Base-by-base conservation (phyloP, 92 coral and sea anemone genomes). In the Isaurus tuberculatus region DNA sequence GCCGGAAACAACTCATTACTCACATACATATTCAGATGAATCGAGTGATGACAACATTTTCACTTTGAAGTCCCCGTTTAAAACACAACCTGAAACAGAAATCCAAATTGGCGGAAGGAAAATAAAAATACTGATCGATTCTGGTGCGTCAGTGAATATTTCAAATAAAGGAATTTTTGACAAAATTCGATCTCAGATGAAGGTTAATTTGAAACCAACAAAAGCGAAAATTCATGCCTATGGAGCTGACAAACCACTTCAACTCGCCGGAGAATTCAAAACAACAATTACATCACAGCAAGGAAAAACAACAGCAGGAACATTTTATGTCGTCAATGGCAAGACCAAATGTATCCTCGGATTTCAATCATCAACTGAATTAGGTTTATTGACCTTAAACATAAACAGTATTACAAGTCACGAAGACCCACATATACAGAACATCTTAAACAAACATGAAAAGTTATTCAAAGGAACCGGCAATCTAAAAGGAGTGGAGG, bases 141-240 rank as follows among this genome's bases (percentile, higher is more conserved):
- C 83, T 23, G 92, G 86, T 16, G 83, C 92, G 3, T 89, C 92
- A 26, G 92, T 85, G 5, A 89, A 85, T 85, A 34, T 79, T 70
- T 36, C 61, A 14, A 85, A 72, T 75, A 42, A 65, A 20, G 42
- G 40, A 22, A 63, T 58, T 22, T 80, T 61, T 17, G 43, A 71
- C 16, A 32, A 32, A 37, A 67, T 81, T 43, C 68, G 72, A 73
- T 10, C 51, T 5, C 25, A 70, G 5, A 48, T 65, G 64, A 64
- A n/a, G 37, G 65, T 31, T 48, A 25, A 60, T 65, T 71, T 31
- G 77, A n/a, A 58, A 28, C 16, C 27, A 16, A 61, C 58, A 34
- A 9, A 73, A 65, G n/a, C 71, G 83, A 49, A 87, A 75, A 65
- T 57, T 78, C 3, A 75, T 60, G 88, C 89, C 19, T 89, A 89